Evolutionary conservation across 2,113 vertebrate species (phyloP).

Genomic region (Heterotilapia buettikoferi): DNA sequence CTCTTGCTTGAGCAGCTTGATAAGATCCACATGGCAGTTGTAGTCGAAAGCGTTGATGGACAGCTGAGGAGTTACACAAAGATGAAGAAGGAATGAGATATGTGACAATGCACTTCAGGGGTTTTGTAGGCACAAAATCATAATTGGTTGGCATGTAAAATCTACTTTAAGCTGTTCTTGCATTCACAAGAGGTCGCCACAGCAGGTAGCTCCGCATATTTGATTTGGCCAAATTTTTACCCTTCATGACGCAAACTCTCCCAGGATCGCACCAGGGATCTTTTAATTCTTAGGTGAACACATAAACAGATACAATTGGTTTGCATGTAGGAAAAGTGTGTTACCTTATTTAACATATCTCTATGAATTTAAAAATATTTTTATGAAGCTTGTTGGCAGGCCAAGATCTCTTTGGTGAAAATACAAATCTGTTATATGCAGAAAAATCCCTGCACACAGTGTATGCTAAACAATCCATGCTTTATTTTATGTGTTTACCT

Average conservation of each 20-base stretch:
- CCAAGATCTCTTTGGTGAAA: not conserved
- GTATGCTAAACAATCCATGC: not conserved
- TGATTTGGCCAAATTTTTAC: not conserved
- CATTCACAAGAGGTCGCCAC: not conserved
- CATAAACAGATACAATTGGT: not conserved
- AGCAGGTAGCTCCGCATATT: not conserved
- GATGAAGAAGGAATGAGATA: not conserved
- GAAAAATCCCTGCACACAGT: not conserved
- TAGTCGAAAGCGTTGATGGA: constrained; percentile 95
- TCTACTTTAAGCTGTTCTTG: not conserved
- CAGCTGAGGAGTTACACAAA: constrained; percentile 67
- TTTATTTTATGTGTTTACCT: not conserved
- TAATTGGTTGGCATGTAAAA: not conserved
- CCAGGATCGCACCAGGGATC: not conserved
- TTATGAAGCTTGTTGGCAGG: not conserved
- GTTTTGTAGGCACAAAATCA: not conserved
- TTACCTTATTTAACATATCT: not conserved
- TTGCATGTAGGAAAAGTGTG: not conserved
- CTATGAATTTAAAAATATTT: not conserved
- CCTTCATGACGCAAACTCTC: not conserved
- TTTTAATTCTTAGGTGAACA: not conserved
- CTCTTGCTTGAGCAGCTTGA: constrained; percentile 89
- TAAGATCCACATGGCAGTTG: constrained; percentile 93
- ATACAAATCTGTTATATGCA: not conserved
- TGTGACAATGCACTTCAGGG: not conserved